phyloP scores from a whole-genome alignment of 92 coral and sea anemone species.

The Phenganax marumi region DNA sequence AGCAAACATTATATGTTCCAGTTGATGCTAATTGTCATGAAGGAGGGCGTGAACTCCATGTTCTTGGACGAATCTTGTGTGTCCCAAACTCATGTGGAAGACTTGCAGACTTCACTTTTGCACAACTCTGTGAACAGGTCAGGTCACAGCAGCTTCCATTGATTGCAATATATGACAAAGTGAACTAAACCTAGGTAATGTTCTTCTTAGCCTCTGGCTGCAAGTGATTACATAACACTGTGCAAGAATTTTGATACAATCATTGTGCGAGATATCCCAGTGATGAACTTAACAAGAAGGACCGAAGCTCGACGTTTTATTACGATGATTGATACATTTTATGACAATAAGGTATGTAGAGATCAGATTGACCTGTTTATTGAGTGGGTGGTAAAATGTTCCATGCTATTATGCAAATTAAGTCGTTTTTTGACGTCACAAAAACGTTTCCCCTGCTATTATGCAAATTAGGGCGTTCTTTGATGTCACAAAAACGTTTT shows the following conservation, averaged over 20 bases:
- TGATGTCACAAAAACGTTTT: no score
- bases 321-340: constrained; percentile 83
- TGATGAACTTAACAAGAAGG: constrained; percentile 75
- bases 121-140: constrained; percentile 87
- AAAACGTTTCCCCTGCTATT: no score
- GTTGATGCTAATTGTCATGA: constrained; percentile 58
- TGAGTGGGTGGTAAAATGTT: no score
- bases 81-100: constrained; percentile 84
- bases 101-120: constrained; percentile 87
- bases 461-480: no score
- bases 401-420: no score
- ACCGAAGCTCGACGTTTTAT: constrained; percentile 93
- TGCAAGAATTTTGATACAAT: constrained; percentile 80
- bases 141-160: not conserved
- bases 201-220: constrained; percentile 74
- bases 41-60: constrained; percentile 66
- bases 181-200: not conserved
- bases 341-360: constrained; percentile 80
- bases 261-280: constrained; percentile 78
- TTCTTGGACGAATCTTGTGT: constrained; percentile 71
- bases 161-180: not conserved
- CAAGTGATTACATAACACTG: constrained; percentile 88
- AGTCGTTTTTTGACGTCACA: no score
- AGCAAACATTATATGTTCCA: not conserved
- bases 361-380: no score